These are phyloP conservation scores for Eulemur rubriventer DNA, from an alignment of 2,797 vertebrate species.

Conservation along the genomic window DNA sequence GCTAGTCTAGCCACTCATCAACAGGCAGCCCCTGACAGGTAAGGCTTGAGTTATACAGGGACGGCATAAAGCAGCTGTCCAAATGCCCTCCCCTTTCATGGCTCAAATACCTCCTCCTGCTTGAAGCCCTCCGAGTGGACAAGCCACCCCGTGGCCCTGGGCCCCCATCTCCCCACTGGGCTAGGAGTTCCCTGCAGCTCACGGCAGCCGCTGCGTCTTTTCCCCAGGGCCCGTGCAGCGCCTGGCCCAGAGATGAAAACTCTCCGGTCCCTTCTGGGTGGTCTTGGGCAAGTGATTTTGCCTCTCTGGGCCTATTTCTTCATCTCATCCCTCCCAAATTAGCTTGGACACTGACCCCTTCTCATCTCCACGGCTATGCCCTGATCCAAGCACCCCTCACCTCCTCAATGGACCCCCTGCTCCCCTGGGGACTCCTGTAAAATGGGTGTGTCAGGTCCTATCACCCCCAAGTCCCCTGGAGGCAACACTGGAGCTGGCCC, in stretches of 20 bases:
- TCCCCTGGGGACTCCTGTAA: not conserved
- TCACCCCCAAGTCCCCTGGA: not conserved
- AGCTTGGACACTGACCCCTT: fast-evolving
- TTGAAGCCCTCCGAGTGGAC: fast-evolving
- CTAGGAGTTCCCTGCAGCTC: not conserved
- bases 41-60: not conserved
- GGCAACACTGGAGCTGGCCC: fast-evolving
- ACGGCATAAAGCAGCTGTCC: not conserved
- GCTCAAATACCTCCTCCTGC: not conserved
- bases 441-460: not conserved
- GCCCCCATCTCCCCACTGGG: not conserved
- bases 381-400: not conserved
- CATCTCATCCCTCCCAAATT: not conserved
- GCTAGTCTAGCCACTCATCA: not conserved
- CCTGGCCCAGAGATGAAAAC: not conserved
- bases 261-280: not conserved
- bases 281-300: not conserved
- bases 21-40: not conserved
- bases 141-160: fast-evolving
- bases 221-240: not conserved
- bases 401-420: not conserved
- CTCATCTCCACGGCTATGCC: fast-evolving
- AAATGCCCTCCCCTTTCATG: not conserved
- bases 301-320: not conserved
- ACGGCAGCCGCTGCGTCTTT: fast-evolving